These are phyloP conservation scores for Sturnus vulgaris DNA, from an alignment of 2,113 vertebrate species.

Conservation along the genomic window DNA sequence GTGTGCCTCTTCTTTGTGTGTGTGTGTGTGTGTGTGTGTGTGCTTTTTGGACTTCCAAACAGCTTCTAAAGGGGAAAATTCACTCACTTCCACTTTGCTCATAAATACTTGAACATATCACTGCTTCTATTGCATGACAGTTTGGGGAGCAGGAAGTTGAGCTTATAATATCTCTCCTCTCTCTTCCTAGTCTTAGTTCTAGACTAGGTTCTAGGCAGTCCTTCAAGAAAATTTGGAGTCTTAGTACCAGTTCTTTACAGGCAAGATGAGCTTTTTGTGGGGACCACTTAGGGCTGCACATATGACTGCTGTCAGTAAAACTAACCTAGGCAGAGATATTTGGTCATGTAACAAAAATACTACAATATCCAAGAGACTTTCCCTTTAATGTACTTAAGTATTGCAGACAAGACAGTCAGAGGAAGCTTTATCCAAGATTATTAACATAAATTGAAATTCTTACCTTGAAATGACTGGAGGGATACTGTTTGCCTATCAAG, in stretches of 20 bases:
- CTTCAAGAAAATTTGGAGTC: neutral
- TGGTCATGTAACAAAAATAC: neutral
- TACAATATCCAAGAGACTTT: neutral
- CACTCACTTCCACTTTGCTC: neutral
- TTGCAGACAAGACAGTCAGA: neutral
- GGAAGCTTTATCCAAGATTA: neutral
- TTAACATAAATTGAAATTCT: neutral
- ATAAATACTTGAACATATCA: neutral
- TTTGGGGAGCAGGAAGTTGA: neutral
- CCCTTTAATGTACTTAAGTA: neutral
- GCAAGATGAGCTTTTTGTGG: neutral
- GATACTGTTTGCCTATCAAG: neutral
- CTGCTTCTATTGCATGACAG: neutral
- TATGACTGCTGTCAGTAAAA: neutral
- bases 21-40: accelerated
- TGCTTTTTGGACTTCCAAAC: neutral
- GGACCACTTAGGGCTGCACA: neutral
- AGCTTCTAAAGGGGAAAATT: neutral
- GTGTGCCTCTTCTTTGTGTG: accelerated
- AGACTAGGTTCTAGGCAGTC: neutral
- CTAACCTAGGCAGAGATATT: neutral
- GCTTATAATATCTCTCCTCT: neutral
- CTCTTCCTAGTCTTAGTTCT: neutral
- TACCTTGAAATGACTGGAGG: neutral
- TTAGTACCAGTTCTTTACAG: neutral